Evolutionary conservation across 2,888 invertebrate species (phyloP).

Genomic region (Caenorhabditis macrosperma): DNA sequence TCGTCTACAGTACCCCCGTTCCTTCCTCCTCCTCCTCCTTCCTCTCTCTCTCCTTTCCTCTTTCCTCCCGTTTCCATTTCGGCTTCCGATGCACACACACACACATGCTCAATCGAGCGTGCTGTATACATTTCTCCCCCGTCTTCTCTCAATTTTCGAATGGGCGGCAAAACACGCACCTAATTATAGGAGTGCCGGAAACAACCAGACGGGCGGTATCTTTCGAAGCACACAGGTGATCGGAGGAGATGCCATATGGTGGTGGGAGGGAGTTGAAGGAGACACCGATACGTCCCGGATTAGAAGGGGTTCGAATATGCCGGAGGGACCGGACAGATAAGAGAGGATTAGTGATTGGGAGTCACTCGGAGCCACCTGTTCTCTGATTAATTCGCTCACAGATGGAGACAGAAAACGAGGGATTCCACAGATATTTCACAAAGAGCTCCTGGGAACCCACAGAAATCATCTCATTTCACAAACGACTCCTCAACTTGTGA

Average conservation of each 20-base stretch:
- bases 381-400: too few species aligned
- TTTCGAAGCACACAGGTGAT: slow-evolving; percentile 33
- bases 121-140: slow-evolving; percentile 47
- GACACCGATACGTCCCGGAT: neutral
- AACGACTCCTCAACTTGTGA: too few species aligned
- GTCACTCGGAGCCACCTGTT: too few species aligned
- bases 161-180: slow-evolving; percentile 54
- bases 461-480: too few species aligned
- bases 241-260: slow-evolving; percentile 25
- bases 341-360: neutral
- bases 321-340: neutral
- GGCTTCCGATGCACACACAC: neutral
- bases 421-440: too few species aligned
- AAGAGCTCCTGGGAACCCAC: too few species aligned
- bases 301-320: neutral
- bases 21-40: neutral
- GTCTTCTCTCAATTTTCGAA: neutral
- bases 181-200: slow-evolving; percentile 48
- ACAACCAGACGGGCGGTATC: slow-evolving; percentile 29
- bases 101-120: slow-evolving; percentile 46
- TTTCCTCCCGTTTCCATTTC: neutral
- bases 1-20: neutral
- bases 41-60: neutral
- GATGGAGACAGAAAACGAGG: too few species aligned
- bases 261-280: neutral